Base-by-base conservation (phyloP, 2,113 vertebrate species). In the Ophiodon elongatus region DNA sequence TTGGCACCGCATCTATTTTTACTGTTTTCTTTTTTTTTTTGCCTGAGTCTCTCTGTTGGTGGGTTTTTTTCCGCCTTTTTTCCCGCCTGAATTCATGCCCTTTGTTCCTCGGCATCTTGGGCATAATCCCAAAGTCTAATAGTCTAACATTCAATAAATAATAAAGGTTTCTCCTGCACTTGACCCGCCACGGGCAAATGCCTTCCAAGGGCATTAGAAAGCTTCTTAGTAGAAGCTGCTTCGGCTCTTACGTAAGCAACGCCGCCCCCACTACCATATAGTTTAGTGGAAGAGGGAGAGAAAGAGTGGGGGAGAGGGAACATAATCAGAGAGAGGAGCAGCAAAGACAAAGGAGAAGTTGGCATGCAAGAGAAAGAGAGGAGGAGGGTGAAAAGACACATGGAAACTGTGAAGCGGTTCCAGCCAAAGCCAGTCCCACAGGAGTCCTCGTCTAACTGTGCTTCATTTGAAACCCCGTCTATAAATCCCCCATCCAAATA, bases 141-240 rank as follows among this genome's bases (percentile, higher is more conserved):
- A 86, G 80, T 83, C 78, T 84, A 73, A 76, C 86, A 84, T 91
- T 84, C 88, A 90, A 85, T 91, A 90, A 83, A 88, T 84, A 15
- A 50, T 52, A 76, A 54, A 41, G 23, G 52, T 70, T 80, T 88
- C 86, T 88, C 80, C 89, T 79, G 79, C 75, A 83, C 63, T 92
- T 92, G 88, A 93, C 93, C 91, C 35, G 80, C 89, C 78, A 71
- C 13, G 52, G 64, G 91, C 88, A 83, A 89, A 83, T 69, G 79
- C 82, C 79, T 83, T 88, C 77, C 92, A 92, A 87, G 88, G 90
- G 83, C 90, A 75, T 84, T 56, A 87, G 73, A 92, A 94, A 94
- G 92, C 92, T 50, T 83, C 90, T 92, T 93, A 93, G 85, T 77
- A 54, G 80, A 89, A 93, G 84, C 92, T 65, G 86, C 86, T 85